Evolutionary conservation across 2,113 vertebrate species (phyloP), one percentile per base, ranked within the genome.

Genomic region (Dicentrarchus labrax): DNA sequence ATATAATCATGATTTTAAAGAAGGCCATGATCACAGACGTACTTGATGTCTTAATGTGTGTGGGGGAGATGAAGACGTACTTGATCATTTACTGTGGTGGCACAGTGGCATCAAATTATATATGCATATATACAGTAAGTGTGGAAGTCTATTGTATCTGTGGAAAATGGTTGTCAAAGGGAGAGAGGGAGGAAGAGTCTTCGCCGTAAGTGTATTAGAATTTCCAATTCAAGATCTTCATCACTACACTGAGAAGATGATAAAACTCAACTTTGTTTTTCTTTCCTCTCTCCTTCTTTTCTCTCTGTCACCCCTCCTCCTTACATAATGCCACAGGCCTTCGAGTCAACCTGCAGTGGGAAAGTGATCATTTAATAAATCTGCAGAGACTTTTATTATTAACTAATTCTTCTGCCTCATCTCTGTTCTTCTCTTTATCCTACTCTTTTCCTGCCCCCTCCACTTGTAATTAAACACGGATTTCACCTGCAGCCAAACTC

Each of bases 391-490:
- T 86, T 94, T 93, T 93, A 93, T 94, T 92, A 93, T 86, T 86
- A 87, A 89, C 90, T 93, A 93, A 94, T 93, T 94, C 85, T 81
- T 80, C 82, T 77, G 73, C 85, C 82, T 91, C 85, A 62, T 89
- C 86, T 83, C 84, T 84, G 61, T 83, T 90, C 82, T 84, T 83
- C 88, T 84, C 80, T 86, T 89, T 88, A 91, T 85, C 85, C 61
- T 50, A 50, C 79, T 88, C 79, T 76, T 78, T 82, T 68, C 80
- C 78, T 72, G 72, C 73, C 76, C 59, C 56, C 45, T 73, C 87
- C 78, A 86, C 89, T 82, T 86, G 85, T 91, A 93, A 94, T 95
- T 94, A 95, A 91, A 89, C 76, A 89, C 69, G 77, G 64, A 90
- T 93, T 90, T 78, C 86, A 91, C 92, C 91, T 93, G 72, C 82